Conservation (phyloP, 2,113 vertebrate genomes). For the Mystacornis crossleyi region DNA sequence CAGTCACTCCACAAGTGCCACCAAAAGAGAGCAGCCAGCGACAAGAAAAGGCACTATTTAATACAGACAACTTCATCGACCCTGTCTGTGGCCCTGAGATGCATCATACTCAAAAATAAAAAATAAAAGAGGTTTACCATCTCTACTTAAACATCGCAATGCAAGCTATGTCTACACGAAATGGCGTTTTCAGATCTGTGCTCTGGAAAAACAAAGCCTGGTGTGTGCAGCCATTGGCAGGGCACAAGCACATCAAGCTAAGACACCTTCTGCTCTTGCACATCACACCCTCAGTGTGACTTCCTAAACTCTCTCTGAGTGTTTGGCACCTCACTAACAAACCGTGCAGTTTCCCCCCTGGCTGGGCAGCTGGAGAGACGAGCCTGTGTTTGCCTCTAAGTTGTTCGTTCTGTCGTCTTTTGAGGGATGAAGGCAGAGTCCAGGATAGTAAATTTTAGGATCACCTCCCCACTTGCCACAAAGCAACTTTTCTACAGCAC, state of each 20-base stretch:
- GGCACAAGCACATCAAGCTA: neutral
- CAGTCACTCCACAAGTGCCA: neutral
- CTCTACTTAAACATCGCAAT: neutral
- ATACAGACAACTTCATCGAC: neutral
- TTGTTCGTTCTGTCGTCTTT: neutral
- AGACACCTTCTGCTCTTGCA: neutral
- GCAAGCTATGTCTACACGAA: neutral
- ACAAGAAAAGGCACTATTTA: neutral
- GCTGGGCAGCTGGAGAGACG: neutral
- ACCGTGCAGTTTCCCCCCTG: accelerated
- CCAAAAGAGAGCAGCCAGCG: neutral
- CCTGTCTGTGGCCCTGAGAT: accelerated
- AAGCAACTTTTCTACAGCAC: neutral
- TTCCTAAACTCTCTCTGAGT: neutral
- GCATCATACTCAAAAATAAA: neutral
- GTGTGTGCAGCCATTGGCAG: neutral
- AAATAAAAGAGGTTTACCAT: neutral
- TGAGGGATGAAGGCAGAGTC: neutral
- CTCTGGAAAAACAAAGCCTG: neutral
- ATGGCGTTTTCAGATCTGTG: neutral
- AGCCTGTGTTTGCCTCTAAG: neutral
- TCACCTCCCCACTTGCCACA: neutral
- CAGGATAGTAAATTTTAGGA: neutral
- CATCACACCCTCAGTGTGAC: neutral
- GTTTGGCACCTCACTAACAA: neutral